These are phyloP conservation scores for Lasiurus borealis DNA, from an alignment of 2,113 vertebrate genomes.

Conservation along the genomic window DNA sequence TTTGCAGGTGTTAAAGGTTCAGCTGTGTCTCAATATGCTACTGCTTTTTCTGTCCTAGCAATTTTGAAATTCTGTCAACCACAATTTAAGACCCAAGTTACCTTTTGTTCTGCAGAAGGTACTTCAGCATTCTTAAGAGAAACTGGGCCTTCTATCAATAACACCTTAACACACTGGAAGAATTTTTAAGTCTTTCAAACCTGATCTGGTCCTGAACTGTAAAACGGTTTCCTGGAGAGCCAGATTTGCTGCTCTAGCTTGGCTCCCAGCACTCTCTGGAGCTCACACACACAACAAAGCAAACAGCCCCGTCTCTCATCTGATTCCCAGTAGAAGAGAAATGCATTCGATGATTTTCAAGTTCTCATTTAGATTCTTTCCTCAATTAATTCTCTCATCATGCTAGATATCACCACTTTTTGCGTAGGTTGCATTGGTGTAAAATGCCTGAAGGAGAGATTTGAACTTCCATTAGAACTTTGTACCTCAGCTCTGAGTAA, in stretches of 20 bases:
- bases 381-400: not conserved
- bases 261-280: not conserved
- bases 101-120: not conserved
- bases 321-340: not conserved
- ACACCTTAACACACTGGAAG: not conserved
- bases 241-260: not conserved
- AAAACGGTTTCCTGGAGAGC: not conserved
- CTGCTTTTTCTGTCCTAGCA: not conserved
- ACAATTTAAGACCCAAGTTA: not conserved
- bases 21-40: not conserved
- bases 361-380: not conserved
- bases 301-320: not conserved
- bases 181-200: not conserved
- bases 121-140: not conserved
- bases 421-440: not conserved
- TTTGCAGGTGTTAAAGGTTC: not conserved
- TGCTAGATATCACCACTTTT: not conserved
- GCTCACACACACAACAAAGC: not conserved
- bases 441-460: not conserved
- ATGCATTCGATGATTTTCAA: not conserved
- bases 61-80: not conserved
- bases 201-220: not conserved
- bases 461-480: not conserved
- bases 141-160: not conserved
- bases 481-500: not conserved